phyloP scores from a whole-genome alignment of 2,797 vertebrate genomes.

The Sciurus carolinensis region DNA sequence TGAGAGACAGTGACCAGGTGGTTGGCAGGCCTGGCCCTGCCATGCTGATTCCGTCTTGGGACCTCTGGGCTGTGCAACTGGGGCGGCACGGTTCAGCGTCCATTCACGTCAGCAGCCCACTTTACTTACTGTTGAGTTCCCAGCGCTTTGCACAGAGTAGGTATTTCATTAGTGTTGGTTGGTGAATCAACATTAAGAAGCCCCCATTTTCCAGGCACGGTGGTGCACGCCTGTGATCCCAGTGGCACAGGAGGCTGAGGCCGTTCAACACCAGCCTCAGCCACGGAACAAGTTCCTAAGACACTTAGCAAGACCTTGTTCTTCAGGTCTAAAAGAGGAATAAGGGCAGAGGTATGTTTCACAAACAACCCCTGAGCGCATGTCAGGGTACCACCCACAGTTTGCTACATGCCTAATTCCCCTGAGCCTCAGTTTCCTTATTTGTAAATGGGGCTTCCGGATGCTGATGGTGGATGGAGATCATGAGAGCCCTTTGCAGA shows the following conservation, averaged over 20 bases:
- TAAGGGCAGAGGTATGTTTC: neutral
- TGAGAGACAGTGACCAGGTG: neutral
- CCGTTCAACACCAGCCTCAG: too few species aligned
- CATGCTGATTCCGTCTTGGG: neutral
- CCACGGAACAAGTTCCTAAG: too few species aligned
- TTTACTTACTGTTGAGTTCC: neutral
- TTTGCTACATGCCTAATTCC: neutral
- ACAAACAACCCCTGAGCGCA: neutral
- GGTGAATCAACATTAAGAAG: neutral
- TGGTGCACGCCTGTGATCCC: too few species aligned
- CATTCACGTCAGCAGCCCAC: neutral
- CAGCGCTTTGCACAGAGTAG: neutral
- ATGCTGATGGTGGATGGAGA: neutral
- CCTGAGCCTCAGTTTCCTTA: neutral
- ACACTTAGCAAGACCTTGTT: neutral
- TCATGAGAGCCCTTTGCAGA: neutral
- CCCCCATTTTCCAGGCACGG: neutral
- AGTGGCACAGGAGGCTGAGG: too few species aligned
- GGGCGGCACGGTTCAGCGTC: neutral
- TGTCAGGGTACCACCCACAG: too few species aligned
- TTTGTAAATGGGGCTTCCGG: slow-evolving; percentile 19
- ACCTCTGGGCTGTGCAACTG: neutral
- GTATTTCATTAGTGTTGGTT: neutral
- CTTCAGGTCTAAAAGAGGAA: neutral
- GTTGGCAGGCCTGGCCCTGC: neutral